Evolutionary conservation across 1,140 invertebrate species (phyloP).

Genomic region (Achatina immaculata): DNA sequence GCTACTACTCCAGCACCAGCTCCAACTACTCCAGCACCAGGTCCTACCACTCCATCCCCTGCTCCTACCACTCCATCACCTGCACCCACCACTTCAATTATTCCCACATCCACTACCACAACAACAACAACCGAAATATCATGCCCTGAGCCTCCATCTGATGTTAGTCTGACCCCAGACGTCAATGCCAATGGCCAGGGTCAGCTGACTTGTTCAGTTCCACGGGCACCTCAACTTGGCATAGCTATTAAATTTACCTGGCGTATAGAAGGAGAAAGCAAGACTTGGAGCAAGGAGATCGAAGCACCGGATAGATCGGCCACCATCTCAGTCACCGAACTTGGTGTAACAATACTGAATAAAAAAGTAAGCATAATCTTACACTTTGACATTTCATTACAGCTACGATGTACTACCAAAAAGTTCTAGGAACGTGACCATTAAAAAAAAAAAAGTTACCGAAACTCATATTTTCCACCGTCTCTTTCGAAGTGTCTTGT

Average conservation of each 20-base stretch:
- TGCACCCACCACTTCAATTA: constrained; percentile 5
- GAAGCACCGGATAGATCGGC: constrained; percentile 21
- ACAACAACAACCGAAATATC: constrained; percentile 35
- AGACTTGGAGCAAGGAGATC: neutral
- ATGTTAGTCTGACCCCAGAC: constrained; percentile 20
- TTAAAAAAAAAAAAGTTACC: neutral
- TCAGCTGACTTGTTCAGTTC: constrained; percentile 2
- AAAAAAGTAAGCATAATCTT: constrained; percentile 19
- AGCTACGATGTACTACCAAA: neutral
- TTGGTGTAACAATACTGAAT: neutral
- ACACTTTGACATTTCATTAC: neutral
- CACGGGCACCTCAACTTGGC: neutral
- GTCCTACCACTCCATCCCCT: constrained; percentile 29
- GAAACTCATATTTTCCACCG: neutral
- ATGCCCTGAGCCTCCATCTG: constrained; percentile 35
- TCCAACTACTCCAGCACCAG: constrained; percentile 24
- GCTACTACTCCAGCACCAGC: constrained; percentile 13
- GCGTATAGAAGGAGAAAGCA: neutral
- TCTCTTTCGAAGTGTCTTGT: no score
- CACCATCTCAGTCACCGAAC: neutral
- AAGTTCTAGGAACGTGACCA: neutral
- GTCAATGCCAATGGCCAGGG: constrained; percentile 23
- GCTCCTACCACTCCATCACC: constrained; percentile 26
- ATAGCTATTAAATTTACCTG: constrained; percentile 17
- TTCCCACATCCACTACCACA: constrained; percentile 36